Base-by-base conservation (phyloP, 1,140 invertebrate genomes). In the Phenacoccus solenopsis region DNA sequence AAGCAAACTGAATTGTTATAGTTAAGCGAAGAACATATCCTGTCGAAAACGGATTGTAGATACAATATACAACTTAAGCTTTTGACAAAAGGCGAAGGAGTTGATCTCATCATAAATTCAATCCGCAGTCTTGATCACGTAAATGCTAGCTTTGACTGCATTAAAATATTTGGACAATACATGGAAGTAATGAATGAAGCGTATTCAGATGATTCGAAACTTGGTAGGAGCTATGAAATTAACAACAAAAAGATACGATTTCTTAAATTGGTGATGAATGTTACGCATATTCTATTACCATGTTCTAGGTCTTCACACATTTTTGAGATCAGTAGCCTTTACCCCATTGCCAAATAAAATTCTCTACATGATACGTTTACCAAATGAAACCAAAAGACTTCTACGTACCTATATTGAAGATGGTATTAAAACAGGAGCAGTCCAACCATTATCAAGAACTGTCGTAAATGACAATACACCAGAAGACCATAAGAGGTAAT, bases 51-150 rank as follows among this genome's bases (percentile, higher is more conserved):
- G n/a, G 61, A 71, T 30, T 61, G 5, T 32, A 64, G 68, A 61
- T 74, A 70, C 64, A 69, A 73, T 56, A 27, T 73, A 30, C 49
- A 70, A 13, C 16, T 74, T 10, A 49, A 70, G 32, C 28, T 30
- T 16, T 21, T 24, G 25, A 74, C 73, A 16, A 70, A 73, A 56
- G 71, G 71, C 3, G 22, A 28, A 59, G 72, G 72, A 49, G 69
- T 61, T 28, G 5, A 68, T 25, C 20, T 73, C 13, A 61, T 71
- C 9, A 64, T 73, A 1, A 68, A 68, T 70, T 16, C 68, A 24
- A 13, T 73, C 25, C 59, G 30, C 24, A 57, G 25, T 7, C n/a
- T 25, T 24, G 21, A 71, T 28, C 71, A 68, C 16, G 25, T 73
- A 4, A 27, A 28, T 20, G 68, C 72, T 28, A 57, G 69, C 13